phyloP scores from a whole-genome alignment of 2,888 invertebrate species.

The Acanthosepion lycidas region DNA sequence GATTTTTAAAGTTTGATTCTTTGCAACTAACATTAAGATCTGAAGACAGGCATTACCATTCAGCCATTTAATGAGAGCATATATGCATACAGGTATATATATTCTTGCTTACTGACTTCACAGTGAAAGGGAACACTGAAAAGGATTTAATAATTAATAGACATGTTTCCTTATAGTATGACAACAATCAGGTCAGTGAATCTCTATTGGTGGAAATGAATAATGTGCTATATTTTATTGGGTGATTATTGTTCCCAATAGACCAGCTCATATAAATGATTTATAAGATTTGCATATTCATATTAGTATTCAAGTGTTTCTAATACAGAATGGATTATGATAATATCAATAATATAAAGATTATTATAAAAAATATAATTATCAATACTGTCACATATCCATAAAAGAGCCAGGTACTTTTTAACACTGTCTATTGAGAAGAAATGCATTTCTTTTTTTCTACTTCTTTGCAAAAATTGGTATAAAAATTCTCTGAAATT shows the following conservation, averaged over 20 bases:
- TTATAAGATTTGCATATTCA: conserved; percentile 22
- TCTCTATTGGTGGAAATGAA: conserved; percentile 18
- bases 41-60: neutral
- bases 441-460: neutral
- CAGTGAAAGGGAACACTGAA: neutral
- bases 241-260: neutral
- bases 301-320: neutral
- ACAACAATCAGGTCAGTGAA: neutral
- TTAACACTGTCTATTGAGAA: too few relatives aligned
- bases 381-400: neutral
- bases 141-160: neutral
- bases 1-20: neutral
- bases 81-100: neutral
- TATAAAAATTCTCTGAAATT: neutral
- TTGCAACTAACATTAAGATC: neutral
- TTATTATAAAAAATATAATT: neutral
- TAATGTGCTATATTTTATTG: neutral
- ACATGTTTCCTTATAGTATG: neutral
- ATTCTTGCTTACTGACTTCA: neutral
- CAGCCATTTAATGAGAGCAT: neutral
- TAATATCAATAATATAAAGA: neutral
- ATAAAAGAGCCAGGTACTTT: neutral
- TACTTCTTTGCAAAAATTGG: neutral
- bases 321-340: neutral
- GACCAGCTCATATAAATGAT: neutral